phyloP scores from a whole-genome alignment of 2,888 invertebrate genomes.

The Hyposoter dolosus region DNA sequence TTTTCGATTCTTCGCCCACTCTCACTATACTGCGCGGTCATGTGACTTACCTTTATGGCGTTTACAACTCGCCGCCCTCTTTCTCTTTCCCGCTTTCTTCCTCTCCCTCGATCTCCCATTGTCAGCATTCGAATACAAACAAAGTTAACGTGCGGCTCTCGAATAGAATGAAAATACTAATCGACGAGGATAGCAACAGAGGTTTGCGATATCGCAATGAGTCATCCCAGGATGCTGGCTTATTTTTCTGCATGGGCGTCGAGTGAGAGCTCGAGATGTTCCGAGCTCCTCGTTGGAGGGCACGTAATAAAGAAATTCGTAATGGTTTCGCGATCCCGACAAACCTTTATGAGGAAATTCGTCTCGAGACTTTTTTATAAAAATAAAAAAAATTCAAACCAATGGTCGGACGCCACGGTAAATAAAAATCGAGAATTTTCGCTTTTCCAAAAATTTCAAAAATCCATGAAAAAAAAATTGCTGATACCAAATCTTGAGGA shows the following conservation, averaged over 20 bases:
- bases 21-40: constrained; percentile 61
- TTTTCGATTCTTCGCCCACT: constrained; percentile 45
- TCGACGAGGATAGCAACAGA: constrained; percentile 32
- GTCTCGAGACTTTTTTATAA: background rate
- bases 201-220: constrained; percentile 59
- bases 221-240: constrained; percentile 50
- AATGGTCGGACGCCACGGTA: no score
- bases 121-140: constrained; percentile 35
- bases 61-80: constrained; percentile 71
- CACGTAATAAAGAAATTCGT: background rate
- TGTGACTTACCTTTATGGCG: constrained; percentile 79
- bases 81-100: constrained; percentile 63
- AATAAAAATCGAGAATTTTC: no score
- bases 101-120: constrained; percentile 61
- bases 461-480: no score
- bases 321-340: background rate
- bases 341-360: background rate
- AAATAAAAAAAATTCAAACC: no score
- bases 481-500: no score
- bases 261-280: no score
- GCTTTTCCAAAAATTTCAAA: no score
- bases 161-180: constrained; percentile 34
- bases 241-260: constrained; percentile 50
- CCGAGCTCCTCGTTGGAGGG: background rate
- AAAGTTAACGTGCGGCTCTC: constrained; percentile 18